Base-by-base conservation (phyloP, 2,888 invertebrate genomes). In the Branchipolynoe longqiensis region DNA sequence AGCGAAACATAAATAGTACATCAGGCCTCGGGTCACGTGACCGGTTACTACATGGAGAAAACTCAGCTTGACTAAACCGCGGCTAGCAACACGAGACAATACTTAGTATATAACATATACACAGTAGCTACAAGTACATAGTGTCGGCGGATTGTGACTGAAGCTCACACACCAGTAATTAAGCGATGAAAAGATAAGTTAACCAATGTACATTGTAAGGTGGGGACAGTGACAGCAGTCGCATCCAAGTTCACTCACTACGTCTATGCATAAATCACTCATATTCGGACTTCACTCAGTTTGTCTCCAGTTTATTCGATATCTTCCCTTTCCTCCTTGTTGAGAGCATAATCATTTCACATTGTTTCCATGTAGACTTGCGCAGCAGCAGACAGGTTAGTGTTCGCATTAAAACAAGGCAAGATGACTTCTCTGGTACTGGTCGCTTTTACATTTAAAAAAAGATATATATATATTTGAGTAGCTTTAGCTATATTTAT, bases 241-340 rank as follows among this genome's bases (percentile, higher is more conserved):
- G 41, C 78, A 78, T 31, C 54, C 78, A 78, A 48, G 48, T 28
- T 78, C 78, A 78, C 78, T 41, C 78, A 78, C 73, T 73, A 73
- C 28, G 14, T n/a, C 78, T 78, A 78, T 25, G 54, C 33, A 78
- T 48, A 78, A 48, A 78, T 33, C 48, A 78, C 78, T 78, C 78
- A 41, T 78, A 48, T 69, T 69, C 69, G 18, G 33, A n/a, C 38
- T 36, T 33, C 36, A 33, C 48, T 78, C 41, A 62, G 28, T 54
- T 25, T 41, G 12, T 28, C 8, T 31, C 12, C 28, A 31, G n/a
- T 78, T 78, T 78, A 25, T 40, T 48, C 41, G 38, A 73, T 14
- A 36, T 73, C 38, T 73, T 73, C 25, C 31, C 31, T 69, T 62
- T 36, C 22, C 38, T 69, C n/a, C 33, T 33, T 31, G 12, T 78